Base-by-base conservation (phyloP, 2,888 invertebrate species). In the Agriotes lineatus region DNA sequence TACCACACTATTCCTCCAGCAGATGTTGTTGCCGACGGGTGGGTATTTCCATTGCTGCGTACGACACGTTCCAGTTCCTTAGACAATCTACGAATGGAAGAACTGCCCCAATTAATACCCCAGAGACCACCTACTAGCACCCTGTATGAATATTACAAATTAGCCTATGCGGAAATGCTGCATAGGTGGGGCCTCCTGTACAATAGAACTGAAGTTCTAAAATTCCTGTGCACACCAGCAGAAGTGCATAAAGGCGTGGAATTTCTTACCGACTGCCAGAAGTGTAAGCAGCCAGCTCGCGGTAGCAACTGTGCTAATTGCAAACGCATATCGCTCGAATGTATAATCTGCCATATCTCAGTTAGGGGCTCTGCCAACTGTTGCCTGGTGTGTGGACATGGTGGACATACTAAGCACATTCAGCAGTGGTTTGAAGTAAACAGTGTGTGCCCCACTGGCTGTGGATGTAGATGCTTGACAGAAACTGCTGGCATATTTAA, bases 311-410 rank as follows among this genome's bases (percentile, higher is more conserved):
- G 96, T 82, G 84, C 82, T 25, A 84, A 85, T 67, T 96, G 96
- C 82, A 91, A 92, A 76, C 88, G 90, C 59, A 87, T 91, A 22
- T 90, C 92, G 63, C 87, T 96, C 73, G 90, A 90, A 77, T 97
- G 97, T 85, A 88, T 91, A 12, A 88, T 97, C 74, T 97, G 97
- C 84, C 92, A 93, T 79, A 88, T 94, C 71, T 93, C 94, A 10
- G 96, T 97, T 25, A 90, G 92, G 85, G 97, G 93, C 1, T 89
- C 90, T 0, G 93, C 95, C 58, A 93, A 92, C 82, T 94, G 94
- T 76, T 98, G 97, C 84, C 86, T 94, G 60, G 88, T 91, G 70
- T 98, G 98, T 85, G 96, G 96, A 0, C 98, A 98, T 84, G 97
- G 96, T 1, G 97, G 97, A 0, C 97, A 98, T 83, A 90, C 93